A percentile compares a stretch with the other conserved stretches of the same genome.
phyloP scores from a whole-genome alignment of 1,140 invertebrate species.

The Lerema accius region DNA sequence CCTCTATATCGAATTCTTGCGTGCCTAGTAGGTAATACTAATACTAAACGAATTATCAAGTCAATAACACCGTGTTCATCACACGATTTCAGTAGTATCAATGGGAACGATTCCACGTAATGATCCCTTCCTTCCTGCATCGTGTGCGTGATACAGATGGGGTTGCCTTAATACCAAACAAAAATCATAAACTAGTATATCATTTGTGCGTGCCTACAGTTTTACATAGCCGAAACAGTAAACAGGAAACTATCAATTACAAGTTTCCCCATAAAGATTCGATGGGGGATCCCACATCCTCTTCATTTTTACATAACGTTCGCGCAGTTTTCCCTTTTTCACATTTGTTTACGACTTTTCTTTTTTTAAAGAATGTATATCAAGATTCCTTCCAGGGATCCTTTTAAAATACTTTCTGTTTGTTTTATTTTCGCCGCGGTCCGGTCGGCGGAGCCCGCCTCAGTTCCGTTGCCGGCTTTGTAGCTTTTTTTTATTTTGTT shows the following conservation, averaged over 20 bases:
- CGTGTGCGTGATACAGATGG: slow-evolving; percentile 72
- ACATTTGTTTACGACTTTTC: slow-evolving; percentile 44
- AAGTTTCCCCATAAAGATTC: slow-evolving; percentile 71
- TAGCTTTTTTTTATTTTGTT: slow-evolving; percentile 80
- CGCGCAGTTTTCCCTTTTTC: slow-evolving; percentile 49
- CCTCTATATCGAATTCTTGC: slow-evolving; percentile 59
- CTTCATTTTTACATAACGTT: slow-evolving; percentile 46
- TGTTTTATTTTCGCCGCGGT: slow-evolving; percentile 66
- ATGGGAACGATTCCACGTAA: slow-evolving; percentile 56
- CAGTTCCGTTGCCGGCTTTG: slow-evolving; percentile 68
- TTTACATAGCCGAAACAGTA: slow-evolving; percentile 65
- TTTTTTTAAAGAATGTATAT: slow-evolving; percentile 33
- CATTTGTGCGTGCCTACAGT: slow-evolving; percentile 69
- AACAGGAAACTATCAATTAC: slow-evolving; percentile 66
- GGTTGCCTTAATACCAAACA: slow-evolving; percentile 47
- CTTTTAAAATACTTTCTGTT: slow-evolving; percentile 49
- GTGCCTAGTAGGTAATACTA: slow-evolving; percentile 72
- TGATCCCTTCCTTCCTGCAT: slow-evolving; percentile 57
- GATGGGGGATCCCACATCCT: slow-evolving; percentile 50
- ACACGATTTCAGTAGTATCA: slow-evolving; percentile 61
- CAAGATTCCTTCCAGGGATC: slow-evolving; percentile 39
- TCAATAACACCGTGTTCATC: slow-evolving; percentile 64
- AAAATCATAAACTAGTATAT: slow-evolving; percentile 56
- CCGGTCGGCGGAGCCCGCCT: slow-evolving; percentile 54
- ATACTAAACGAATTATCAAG: slow-evolving; percentile 65